Percentiles rank a stretch among this genome's conserved stretches.
Conservation (phyloP, 2,113 vertebrate genomes). For the Xyrauchen texanus region DNA sequence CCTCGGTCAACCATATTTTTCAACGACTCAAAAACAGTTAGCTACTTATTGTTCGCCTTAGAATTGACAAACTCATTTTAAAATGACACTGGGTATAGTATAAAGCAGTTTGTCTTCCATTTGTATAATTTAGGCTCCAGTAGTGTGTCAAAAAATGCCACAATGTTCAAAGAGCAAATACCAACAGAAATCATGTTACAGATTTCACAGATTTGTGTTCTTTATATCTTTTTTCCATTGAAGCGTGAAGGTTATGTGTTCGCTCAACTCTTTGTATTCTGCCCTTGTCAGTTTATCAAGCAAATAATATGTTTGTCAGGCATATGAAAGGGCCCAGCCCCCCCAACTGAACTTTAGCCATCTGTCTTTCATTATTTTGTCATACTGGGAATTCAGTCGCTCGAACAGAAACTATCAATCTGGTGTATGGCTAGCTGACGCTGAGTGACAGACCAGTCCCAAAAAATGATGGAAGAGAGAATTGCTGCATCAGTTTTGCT, state of each 20-base stretch:
- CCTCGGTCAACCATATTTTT: no score
- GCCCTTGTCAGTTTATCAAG: conserved; percentile 63
- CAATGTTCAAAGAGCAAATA: not conserved
- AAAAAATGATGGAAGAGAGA: conserved; percentile 46
- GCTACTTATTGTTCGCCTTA: no score
- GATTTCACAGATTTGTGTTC: not conserved
- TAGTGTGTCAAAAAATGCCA: not conserved
- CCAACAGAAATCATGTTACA: not conserved
- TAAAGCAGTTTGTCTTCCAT: no score
- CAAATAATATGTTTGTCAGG: conserved; percentile 73
- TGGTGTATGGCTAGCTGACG: conserved; percentile 49
- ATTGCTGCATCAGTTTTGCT: conserved; percentile 28
- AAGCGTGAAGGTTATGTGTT: conserved; percentile 43
- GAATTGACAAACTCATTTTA: no score
- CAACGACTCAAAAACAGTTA: no score
- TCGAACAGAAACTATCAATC: conserved; percentile 69
- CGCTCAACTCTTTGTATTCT: conserved; percentile 54
- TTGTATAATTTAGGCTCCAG: not conserved
- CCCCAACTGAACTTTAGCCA: conserved; percentile 62
- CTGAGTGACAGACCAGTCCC: conserved; percentile 51
- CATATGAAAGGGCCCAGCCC: conserved; percentile 59
- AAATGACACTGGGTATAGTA: no score
- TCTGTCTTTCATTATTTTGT: conserved; percentile 73
- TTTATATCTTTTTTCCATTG: not conserved
- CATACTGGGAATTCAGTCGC: conserved; percentile 62